A percentile compares a stretch with the other conserved stretches of the same genome.
Evolutionary conservation across 2,797 vertebrate genomes (phyloP).

Genomic region (Pipistrellus kuhlii): DNA sequence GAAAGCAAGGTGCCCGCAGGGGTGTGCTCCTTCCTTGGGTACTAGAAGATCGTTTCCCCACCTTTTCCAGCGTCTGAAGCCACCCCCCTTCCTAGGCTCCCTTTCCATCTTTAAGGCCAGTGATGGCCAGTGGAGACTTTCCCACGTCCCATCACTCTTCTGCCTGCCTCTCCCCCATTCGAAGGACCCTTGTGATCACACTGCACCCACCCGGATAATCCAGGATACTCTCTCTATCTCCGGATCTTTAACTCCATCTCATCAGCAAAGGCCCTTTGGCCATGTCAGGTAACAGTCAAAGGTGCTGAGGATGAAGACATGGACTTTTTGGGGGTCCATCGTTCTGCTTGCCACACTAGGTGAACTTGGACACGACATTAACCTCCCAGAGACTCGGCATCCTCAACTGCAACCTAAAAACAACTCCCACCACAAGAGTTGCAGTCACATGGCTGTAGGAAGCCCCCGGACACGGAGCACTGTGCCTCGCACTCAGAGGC

Average conservation of each 20-base stretch:
- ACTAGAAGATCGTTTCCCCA: too few species aligned
- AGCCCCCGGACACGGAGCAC: neutral
- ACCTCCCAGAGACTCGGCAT: neutral
- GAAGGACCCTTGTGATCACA: neutral
- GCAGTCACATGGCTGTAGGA: neutral
- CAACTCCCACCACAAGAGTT: neutral
- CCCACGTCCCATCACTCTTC: neutral
- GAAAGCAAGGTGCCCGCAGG: neutral
- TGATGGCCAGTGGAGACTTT: accelerated
- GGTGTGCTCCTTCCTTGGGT: neutral
- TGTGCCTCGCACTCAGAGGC: accelerated
- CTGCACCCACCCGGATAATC: neutral
- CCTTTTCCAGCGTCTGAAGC: neutral
- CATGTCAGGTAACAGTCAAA: neutral
- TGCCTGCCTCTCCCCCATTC: neutral
- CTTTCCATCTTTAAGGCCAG: neutral
- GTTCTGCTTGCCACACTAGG: neutral
- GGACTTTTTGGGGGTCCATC: neutral
- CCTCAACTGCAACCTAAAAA: neutral
- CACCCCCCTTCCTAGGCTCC: neutral
- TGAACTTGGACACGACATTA: neutral
- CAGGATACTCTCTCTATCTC: neutral
- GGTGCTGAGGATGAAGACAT: neutral
- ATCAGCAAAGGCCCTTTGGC: neutral
- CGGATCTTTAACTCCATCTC: neutral